Evolutionary conservation across 2,113 vertebrate species (phyloP).

Genomic region (Emydocephalus ijimae): DNA sequence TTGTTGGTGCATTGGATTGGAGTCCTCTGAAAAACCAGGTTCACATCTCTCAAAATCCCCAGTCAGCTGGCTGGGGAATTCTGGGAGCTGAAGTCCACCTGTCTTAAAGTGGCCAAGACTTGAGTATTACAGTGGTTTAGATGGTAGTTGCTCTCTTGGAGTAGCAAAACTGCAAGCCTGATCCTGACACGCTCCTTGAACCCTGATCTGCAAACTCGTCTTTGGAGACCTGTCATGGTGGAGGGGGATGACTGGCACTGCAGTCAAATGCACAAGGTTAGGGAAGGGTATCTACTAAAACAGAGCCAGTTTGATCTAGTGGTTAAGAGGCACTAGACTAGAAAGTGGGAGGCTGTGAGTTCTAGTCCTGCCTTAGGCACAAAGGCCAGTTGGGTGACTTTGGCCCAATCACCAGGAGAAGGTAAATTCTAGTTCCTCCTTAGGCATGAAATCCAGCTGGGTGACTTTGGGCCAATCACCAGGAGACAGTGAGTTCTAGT

Average conservation of each 20-base stretch:
- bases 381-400: no score
- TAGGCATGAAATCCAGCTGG: no score
- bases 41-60: neutral
- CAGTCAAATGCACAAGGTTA: neutral
- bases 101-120: neutral
- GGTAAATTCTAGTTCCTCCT: no score
- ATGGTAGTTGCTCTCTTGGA: neutral
- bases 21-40: neutral
- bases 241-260: neutral
- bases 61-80: neutral
- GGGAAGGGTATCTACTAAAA: neutral
- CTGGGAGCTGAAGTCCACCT: neutral
- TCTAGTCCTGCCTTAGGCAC: neutral
- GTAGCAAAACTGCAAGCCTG: neutral
- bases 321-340: neutral
- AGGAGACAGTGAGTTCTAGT: neutral
- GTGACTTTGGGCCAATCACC: no score
- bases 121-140: neutral
- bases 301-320: neutral
- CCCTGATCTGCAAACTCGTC: neutral
- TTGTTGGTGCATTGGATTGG: neutral
- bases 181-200: neutral
- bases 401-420: no score
- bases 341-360: neutral
- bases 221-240: neutral